A percentile compares a stretch with the other conserved stretches of the same genome.
These are phyloP conservation scores for Nesometra sesokonis DNA, from an alignment of 35 echinoderm and acorn worm species.

Conservation along the genomic window DNA sequence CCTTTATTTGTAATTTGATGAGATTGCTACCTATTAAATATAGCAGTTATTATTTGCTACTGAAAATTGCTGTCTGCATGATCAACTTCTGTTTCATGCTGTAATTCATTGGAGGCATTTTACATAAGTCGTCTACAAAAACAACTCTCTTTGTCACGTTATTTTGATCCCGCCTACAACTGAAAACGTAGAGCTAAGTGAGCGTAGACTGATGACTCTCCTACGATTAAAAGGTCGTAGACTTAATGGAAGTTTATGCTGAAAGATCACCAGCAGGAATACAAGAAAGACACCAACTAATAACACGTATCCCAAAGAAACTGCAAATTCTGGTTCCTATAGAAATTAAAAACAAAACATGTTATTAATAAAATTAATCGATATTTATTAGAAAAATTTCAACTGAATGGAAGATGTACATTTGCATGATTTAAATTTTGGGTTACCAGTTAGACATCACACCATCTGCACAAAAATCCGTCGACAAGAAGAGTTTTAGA, in stretches of 20 bases:
- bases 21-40: no score
- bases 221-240: slow-evolving; percentile 56
- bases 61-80: no score
- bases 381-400: background rate
- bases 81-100: no score
- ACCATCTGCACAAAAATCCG: no score
- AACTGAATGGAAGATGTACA: background rate
- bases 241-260: slow-evolving; percentile 56
- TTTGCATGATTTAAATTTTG: no score
- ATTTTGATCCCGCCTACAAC: slow-evolving; percentile 77
- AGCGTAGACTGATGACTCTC: slow-evolving; percentile 79
- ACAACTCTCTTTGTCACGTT: slow-evolving; percentile 66
- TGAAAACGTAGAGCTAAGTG: slow-evolving; percentile 93
- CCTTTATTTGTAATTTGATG: no score
- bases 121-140: no score
- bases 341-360: slow-evolving; percentile 11
- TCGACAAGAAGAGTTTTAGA: no score
- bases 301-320: slow-evolving; percentile 57
- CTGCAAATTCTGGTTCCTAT: slow-evolving; percentile 66
- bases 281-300: slow-evolving; percentile 41
- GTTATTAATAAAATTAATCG: background rate
- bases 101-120: no score
- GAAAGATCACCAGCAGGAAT: slow-evolving; percentile 52
- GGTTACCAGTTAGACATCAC: no score
- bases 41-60: no score